A percentile compares a stretch with the other conserved stretches of the same genome.
Conservation (phyloP, 2,113 vertebrate genomes). For the Chaenogobius annularis region DNA sequence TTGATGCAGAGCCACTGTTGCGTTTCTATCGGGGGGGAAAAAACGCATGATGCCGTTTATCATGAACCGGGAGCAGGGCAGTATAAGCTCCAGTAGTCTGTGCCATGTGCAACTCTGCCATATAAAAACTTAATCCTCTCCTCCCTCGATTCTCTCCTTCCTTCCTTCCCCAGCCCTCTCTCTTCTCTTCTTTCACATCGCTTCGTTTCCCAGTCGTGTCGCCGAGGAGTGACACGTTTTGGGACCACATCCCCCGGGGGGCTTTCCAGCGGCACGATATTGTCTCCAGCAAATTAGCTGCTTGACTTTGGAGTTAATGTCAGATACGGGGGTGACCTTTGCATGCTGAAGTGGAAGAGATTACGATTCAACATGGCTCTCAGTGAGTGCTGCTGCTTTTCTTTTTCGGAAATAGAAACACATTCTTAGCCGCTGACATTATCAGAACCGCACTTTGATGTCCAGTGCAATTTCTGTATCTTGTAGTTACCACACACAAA, state of each 20-base stretch:
- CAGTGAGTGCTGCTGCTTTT: not conserved
- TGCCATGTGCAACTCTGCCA: constrained; percentile 42
- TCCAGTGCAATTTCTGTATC: not conserved
- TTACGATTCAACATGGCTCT: not conserved
- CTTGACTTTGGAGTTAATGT: constrained; percentile 52
- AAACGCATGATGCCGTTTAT: constrained; percentile 51
- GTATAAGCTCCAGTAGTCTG: constrained; percentile 28
- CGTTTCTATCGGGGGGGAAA: constrained; percentile 42
- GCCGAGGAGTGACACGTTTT: not conserved
- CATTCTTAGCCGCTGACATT: constrained; percentile 6
- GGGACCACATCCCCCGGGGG: constrained; percentile 21
- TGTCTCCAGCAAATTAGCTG: constrained; percentile 68
- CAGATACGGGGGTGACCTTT: constrained; percentile 58
- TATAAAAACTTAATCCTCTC: constrained; percentile 57
- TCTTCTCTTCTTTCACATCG: not conserved
- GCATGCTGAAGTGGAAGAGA: constrained; percentile 7
- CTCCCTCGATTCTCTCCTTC: constrained; percentile 9
- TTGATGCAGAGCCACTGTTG: constrained; percentile 54
- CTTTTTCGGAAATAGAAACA: not conserved
- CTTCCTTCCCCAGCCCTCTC: constrained; percentile 5
- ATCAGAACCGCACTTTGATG: not conserved
- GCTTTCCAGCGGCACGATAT: constrained; percentile 42
- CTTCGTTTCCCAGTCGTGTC: not conserved
- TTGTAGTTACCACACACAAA: not conserved
- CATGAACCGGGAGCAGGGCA: constrained; percentile 20